phyloP scores from a whole-genome alignment of 1,140 invertebrate species.

The Heterodera schachtii region DNA sequence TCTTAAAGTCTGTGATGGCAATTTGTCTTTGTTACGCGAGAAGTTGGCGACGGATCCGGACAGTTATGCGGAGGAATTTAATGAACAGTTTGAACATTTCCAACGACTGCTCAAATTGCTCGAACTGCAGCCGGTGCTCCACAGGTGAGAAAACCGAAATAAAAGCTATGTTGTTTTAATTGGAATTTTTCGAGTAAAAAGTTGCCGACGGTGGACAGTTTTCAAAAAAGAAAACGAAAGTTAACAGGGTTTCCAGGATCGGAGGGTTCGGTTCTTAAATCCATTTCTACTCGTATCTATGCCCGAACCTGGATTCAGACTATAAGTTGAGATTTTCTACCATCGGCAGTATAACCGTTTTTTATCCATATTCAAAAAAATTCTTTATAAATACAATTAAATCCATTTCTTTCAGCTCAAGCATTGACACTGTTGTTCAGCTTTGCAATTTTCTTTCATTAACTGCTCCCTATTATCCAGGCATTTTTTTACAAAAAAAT shows the following conservation, averaged over 20 bases:
- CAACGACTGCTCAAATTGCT: slow-evolving; percentile 58
- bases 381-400: background rate
- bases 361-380: no score
- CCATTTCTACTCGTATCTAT: no score
- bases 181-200: no score
- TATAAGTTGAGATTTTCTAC: no score
- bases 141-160: no score
- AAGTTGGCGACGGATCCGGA: slow-evolving; percentile 60
- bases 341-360: no score
- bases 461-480: slow-evolving; percentile 52
- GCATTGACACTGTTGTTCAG: slow-evolving; percentile 51
- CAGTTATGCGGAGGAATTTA: slow-evolving; percentile 60
- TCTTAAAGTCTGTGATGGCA: slow-evolving; percentile 42
- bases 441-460: slow-evolving; percentile 49
- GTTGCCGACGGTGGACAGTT: no score
- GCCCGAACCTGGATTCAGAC: no score
- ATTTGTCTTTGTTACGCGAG: slow-evolving; percentile 54
- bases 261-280: no score
- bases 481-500: slow-evolving; percentile 34
- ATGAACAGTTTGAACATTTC: slow-evolving; percentile 61
- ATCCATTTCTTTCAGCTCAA: slow-evolving; percentile 7
- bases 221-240: no score
- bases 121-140: slow-evolving; percentile 58
- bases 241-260: no score
- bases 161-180: no score